Evolutionary conservation across 2,888 invertebrate species (phyloP), one percentile per base, ranked within the genome.

Genomic region (Copidosoma aretas): DNA sequence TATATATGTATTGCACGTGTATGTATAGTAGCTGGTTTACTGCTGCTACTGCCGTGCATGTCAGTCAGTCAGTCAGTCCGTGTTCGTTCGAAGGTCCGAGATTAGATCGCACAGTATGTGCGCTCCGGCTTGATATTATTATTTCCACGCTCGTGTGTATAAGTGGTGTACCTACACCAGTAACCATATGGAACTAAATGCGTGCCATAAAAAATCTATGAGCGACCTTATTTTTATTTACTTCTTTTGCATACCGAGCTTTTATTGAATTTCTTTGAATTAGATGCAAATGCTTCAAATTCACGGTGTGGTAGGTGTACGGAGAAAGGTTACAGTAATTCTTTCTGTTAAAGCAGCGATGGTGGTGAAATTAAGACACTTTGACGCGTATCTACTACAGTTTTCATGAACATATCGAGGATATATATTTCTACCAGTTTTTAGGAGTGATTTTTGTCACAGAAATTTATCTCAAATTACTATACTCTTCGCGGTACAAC

Each of bases 71-170:
- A 14, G 49, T 49, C 19, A 32, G 32, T 74, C 74, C 73, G 75
- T 72, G 73, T 77, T 78, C 78, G 77, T 77, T 78, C 79, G 77
- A 77, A 78, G 77, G 73, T 72, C 73, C 67, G 69, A 74, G 80
- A 80, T 80, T 79, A 80, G 78, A 80, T 80, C 79, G 76, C 75
- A 74, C 76, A 73, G 74, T 63, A 58, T 68, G 64, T 68, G 22
- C 59, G 52, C 60, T 53, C 67, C 64, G 67, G 32, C 32, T 80
- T 78, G 77, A 79, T 78, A 79, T 79, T 80, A 78, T 79, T 79
- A 79, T 79, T 80, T 80, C 77, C 70, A 72, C 66, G 62, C 65
- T 68, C 57, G 32, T 17, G 57, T 15, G 25, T 25, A 15, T 10
- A 25, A 2, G 39, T 25, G 12, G 10, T 1, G 39, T n/a, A 39